Conservation (phyloP, 2,888 invertebrate species). For the Hypsopygia costalis region DNA sequence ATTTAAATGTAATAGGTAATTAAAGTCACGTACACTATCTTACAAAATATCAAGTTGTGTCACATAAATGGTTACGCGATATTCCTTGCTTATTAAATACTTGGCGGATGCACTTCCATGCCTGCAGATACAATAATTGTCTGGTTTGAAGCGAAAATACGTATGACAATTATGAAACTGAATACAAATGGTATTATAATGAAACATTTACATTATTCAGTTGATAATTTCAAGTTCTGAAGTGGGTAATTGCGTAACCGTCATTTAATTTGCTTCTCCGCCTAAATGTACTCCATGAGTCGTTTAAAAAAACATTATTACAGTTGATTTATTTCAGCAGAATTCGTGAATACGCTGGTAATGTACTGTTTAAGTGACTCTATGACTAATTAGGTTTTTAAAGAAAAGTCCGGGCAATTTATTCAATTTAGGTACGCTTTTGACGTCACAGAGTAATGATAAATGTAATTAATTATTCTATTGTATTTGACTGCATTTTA, state of each 20-base stretch:
- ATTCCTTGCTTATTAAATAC: too few species aligned
- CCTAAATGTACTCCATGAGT: slow-evolving; percentile 1
- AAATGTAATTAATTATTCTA: too few species aligned
- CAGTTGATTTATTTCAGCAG: slow-evolving; percentile 3
- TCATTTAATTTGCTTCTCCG: slow-evolving; percentile 3
- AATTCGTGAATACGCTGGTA: neutral
- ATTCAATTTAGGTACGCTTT: neutral
- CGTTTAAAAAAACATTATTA: slow-evolving; percentile 4
- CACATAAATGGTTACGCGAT: too few species aligned
- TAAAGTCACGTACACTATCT: too few species aligned
- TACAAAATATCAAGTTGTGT: too few species aligned
- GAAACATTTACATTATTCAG: slow-evolving; percentile 1
- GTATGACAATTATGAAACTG: neutral
- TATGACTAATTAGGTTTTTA: neutral
- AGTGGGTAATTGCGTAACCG: neutral
- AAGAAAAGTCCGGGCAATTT: neutral
- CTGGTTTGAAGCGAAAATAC: neutral
- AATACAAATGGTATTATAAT: neutral
- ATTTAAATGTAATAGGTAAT: too few species aligned
- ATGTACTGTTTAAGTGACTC: slow-evolving; percentile 5
- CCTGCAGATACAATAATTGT: too few species aligned
- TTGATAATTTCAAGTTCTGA: slow-evolving; percentile 1
- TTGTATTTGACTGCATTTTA: too few species aligned
- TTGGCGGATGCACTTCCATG: too few species aligned
- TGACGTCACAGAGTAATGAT: too few species aligned